Percentiles rank a stretch among this genome's conserved stretches.
Evolutionary conservation across 2,888 invertebrate genomes (phyloP).

Genomic region (Luffia ferchaultella): DNA sequence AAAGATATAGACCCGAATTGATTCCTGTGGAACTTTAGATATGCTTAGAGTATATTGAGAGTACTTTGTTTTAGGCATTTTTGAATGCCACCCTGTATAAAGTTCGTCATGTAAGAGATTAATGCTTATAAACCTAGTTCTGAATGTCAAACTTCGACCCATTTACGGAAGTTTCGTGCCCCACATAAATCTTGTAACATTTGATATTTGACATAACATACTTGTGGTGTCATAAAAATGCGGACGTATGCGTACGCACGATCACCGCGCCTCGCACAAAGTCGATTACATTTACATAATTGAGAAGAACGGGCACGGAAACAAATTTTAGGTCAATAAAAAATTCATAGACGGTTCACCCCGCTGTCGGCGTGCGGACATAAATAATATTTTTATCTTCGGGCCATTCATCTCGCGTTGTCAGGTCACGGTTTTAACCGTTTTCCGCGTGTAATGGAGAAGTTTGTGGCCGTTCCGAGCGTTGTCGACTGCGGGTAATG

Average conservation of each 20-base stretch:
- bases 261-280: background rate
- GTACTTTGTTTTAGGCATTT: no score
- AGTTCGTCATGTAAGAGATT: no score
- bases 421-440: slow-evolving; percentile 19
- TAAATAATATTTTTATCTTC: slow-evolving; percentile 34
- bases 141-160: no score
- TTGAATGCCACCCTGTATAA: no score
- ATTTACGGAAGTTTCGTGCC: no score
- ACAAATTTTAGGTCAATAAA: slow-evolving; percentile 20
- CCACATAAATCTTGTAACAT: background rate
- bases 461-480: background rate
- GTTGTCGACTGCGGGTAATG: background rate
- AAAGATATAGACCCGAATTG: no score
- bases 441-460: background rate
- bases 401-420: slow-evolving; percentile 27
- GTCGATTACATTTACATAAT: slow-evolving; percentile 1
- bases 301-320: slow-evolving; percentile 4
- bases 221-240: background rate
- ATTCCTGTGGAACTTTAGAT: no score
- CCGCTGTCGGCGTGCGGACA: slow-evolving; percentile 26
- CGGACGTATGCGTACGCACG: background rate
- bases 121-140: no score
- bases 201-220: background rate
- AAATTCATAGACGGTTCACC: slow-evolving; percentile 28
- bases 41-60: no score